Conservation (phyloP, 1,140 invertebrate genomes). For the Oryctes rhinoceros region DNA sequence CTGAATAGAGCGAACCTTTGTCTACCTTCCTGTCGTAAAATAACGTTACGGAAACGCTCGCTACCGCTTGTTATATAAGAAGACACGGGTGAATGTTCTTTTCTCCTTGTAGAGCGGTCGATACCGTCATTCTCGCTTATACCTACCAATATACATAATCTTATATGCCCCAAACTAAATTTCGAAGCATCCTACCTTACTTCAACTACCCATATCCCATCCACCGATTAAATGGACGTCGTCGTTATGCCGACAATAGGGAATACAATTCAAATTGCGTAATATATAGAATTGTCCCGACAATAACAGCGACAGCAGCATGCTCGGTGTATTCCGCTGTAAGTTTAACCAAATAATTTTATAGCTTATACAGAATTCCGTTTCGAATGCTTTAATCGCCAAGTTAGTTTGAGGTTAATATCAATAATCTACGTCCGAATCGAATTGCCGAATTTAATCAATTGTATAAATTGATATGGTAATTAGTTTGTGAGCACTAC, state of each 20-base stretch:
- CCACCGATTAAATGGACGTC: not conserved
- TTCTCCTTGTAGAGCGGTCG: constrained; percentile 1
- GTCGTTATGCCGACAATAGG: not conserved
- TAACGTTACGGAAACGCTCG: constrained; percentile 18
- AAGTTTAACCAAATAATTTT: not conserved
- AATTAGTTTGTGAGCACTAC: not conserved
- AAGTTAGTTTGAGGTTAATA: constrained; percentile 3
- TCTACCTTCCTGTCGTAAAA: constrained; percentile 26
- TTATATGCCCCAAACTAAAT: not conserved
- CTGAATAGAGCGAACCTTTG: not conserved
- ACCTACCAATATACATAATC: constrained; percentile 17
- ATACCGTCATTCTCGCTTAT: constrained; percentile 14
- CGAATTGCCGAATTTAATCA: not conserved
- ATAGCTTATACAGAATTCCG: not conserved
- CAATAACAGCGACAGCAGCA: not conserved
- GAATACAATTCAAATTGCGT: not conserved
- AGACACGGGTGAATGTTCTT: constrained; percentile 28
- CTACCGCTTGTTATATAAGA: constrained; percentile 8
- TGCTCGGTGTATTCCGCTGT: not conserved
- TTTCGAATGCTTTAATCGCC: not conserved
- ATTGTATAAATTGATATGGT: not conserved
- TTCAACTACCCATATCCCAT: not conserved
- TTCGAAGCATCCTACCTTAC: not conserved
- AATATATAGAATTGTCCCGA: not conserved
- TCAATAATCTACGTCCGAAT: not conserved